Evolutionary conservation across 2,113 vertebrate genomes (phyloP).

Genomic region (Cyanistes caeruleus): DNA sequence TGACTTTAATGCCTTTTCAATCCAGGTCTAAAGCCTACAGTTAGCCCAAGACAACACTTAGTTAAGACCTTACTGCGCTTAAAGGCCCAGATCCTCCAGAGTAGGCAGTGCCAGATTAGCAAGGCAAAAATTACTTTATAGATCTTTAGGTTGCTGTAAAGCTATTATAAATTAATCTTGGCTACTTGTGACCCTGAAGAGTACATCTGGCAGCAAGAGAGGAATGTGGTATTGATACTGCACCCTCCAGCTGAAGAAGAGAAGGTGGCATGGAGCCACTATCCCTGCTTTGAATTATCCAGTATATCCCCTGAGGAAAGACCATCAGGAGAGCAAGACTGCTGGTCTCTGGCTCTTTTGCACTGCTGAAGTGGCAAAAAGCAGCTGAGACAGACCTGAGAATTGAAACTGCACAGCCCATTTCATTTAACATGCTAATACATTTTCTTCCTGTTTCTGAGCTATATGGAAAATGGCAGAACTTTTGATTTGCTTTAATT

Average conservation of each 20-base stretch:
- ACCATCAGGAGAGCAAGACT: background rate
- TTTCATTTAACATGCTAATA: background rate
- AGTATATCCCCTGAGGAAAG: background rate
- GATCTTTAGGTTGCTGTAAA: conserved; percentile 44
- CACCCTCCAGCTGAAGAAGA: conserved; percentile 1
- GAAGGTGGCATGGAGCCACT: background rate
- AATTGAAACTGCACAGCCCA: background rate
- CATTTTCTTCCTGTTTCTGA: background rate
- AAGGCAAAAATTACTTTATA: conserved; percentile 18
- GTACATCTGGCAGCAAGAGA: background rate
- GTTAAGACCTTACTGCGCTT: conserved; percentile 13
- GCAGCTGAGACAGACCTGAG: background rate
- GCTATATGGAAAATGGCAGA: background rate
- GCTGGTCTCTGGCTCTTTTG: background rate
- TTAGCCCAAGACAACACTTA: background rate
- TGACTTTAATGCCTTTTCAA: conserved; percentile 29
- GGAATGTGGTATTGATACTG: background rate
- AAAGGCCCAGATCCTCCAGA: background rate
- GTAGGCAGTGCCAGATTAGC: background rate
- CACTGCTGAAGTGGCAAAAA: background rate
- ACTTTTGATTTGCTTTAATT: background rate
- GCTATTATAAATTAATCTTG: conserved; percentile 27
- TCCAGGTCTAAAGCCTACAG: background rate
- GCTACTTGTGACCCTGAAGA: background rate
- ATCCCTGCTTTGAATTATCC: conserved; percentile 22